Evolutionary conservation across 2,113 vertebrate species (phyloP), one percentile per base, ranked within the genome.

Genomic region (Plectropomus leopardus): DNA sequence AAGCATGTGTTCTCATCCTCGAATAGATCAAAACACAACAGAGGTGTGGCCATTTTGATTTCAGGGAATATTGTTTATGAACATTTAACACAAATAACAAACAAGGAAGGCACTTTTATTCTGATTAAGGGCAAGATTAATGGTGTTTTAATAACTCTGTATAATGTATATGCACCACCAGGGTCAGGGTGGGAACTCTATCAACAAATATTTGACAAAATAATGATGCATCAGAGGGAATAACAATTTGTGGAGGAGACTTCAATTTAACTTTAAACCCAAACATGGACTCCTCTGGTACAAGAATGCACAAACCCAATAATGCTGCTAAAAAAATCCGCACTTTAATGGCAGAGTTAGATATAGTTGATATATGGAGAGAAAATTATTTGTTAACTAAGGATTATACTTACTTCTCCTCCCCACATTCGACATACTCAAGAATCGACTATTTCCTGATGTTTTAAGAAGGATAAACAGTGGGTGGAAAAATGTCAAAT

Each of bases 391-490:
- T n/a, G n/a, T n/a, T 1, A 55, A 11, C 17, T 14, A 63, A 30
- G 6, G 64, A 67, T 10, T 50, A 50, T 5, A 67, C 26, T 5
- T 67, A 17, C 11, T 50, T 21, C 13, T 57, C 51, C 0, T 5
- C 69, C 21, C 23, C 69, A 4, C 69, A 72, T 4, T 14, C 8
- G 21, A 9, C 14, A 13, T 71, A 71, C 6, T 57, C 36, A 7
- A 45, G 68, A 24, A 55, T 65, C 6, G 60, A 55, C 44, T 16
- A 63, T n/a, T 74, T 74, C 13, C 26, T 74, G 0, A 23, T 63
- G 59, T 63, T 3, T n/a, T 3, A 42, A 42, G 0, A 63, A 63
- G 21, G 34, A 71, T 1, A 55, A 23, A 1, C 15, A 42, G 1
- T 28, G 51, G 50, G 5, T 57, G 11, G 23, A 57, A 7, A 57